Base-by-base conservation (phyloP, 2,888 invertebrate genomes). In the Papilio demoleus region DNA sequence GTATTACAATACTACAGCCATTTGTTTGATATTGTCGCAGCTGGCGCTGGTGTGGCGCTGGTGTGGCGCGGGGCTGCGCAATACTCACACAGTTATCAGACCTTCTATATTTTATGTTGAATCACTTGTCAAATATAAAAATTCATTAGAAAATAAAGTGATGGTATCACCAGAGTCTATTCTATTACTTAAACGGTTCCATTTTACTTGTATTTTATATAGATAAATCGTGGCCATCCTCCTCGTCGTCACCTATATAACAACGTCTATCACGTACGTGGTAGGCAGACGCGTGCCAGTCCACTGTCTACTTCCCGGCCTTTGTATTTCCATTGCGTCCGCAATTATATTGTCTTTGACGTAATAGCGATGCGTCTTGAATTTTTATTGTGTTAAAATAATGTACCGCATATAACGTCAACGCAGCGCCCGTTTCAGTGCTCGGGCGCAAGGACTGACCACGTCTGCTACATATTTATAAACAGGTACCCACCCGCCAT, bases 11-110 rank as follows among this genome's bases (percentile, higher is more conserved):
- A 11, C 19, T 19, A 0, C 19, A 45, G 22, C 45, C 19, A 19
- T 19, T 9, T 47, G 47, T 47, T 47, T 47, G 22, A 47, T 47
- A 47, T 47, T 47, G 47, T 11, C 47, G 22, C 47, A 47, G n/a
- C n/a, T n/a, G n/a, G n/a, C n/a, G n/a, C n/a, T n/a, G n/a, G n/a
- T n/a, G n/a, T n/a, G n/a, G n/a, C n/a, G 47, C 11, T 47, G 47
- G 19, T 22, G 12, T 47, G 47, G 19, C 4, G 12, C 12, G 3
- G 12, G 11, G 22, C 47, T 11, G 12, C 47, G 19, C 47, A 47
- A 11, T 19, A 47, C 47, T 22, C n/a, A 40, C n/a, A n/a, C n/a
- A n/a, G n/a, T n/a, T n/a, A n/a, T n/a, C n/a, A n/a, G n/a, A n/a
- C n/a, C n/a, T n/a, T n/a, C n/a, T n/a, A n/a, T n/a, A n/a, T n/a